Conservation (phyloP, 2,113 vertebrate genomes). For the Vidua macroura region DNA sequence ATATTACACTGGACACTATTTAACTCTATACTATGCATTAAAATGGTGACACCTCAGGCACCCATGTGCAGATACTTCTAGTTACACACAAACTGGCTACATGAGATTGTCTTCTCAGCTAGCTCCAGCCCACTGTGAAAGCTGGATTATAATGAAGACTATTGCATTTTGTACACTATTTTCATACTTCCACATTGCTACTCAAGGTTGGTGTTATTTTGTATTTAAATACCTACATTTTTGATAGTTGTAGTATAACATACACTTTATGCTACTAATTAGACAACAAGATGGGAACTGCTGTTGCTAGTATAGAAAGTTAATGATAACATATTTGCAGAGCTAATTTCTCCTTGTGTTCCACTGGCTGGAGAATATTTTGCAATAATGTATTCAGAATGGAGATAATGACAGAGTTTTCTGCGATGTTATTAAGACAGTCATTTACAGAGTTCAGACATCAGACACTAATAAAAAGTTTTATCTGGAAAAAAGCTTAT, state of each 20-base stretch:
- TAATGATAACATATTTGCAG: neutral
- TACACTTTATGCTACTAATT: neutral
- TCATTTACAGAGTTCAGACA: neutral
- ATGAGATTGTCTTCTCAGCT: neutral
- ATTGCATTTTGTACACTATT: neutral
- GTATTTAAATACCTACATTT: neutral
- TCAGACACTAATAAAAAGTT: neutral
- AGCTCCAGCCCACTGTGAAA: neutral
- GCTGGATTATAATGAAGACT: neutral
- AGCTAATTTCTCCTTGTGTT: neutral
- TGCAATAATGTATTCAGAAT: neutral
- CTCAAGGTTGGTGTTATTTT: neutral
- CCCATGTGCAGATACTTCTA: neutral
- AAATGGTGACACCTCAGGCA: neutral
- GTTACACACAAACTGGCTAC: neutral
- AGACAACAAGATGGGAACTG: neutral
- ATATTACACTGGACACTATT: neutral
- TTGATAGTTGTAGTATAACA: neutral
- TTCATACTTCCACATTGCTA: neutral
- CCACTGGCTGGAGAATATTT: neutral
- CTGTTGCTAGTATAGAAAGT: neutral
- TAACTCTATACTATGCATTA: neutral
- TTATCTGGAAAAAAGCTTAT: neutral
- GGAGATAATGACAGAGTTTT: neutral
- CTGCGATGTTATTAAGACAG: neutral